Evolutionary conservation across 1,140 invertebrate species (phyloP).

Genomic region (Varroa destructor): DNA sequence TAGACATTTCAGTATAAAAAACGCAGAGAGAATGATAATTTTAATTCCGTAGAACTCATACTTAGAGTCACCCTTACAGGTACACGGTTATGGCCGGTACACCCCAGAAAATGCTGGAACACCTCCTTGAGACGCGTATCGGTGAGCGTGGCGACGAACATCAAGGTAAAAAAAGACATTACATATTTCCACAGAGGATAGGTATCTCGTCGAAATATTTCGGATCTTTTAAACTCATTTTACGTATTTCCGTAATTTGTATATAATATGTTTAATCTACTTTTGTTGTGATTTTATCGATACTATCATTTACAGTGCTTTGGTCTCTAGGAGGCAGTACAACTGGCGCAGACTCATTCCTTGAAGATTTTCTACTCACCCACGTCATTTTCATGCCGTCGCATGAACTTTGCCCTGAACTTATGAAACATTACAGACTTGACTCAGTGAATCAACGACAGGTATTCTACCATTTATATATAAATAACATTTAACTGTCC

Average conservation of each 20-base stretch:
- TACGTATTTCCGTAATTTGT: conserved; percentile 27
- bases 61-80: conserved; percentile 42
- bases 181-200: background rate
- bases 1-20: too few relatives aligned
- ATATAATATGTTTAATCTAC: conserved; percentile 1
- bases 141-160: conserved; percentile 44
- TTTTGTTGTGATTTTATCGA: conserved; percentile 23
- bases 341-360: conserved; percentile 50
- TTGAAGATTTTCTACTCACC: conserved; percentile 74
- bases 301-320: background rate
- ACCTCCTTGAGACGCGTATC: conserved; percentile 65
- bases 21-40: too few relatives aligned
- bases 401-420: conserved; percentile 57
- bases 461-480: background rate
- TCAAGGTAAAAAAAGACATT: conserved; percentile 35
- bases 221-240: background rate
- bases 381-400: conserved; percentile 72
- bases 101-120: conserved; percentile 72
- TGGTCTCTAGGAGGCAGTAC: conserved; percentile 35
- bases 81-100: conserved; percentile 79
- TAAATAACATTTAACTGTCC: background rate
- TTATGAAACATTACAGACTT: conserved; percentile 52
- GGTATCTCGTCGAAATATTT: background rate
- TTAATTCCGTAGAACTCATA: too few relatives aligned
- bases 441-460: conserved; percentile 46